Conservation (phyloP, 2,888 invertebrate genomes). For the Drosophila pseudotalamancana region DNA sequence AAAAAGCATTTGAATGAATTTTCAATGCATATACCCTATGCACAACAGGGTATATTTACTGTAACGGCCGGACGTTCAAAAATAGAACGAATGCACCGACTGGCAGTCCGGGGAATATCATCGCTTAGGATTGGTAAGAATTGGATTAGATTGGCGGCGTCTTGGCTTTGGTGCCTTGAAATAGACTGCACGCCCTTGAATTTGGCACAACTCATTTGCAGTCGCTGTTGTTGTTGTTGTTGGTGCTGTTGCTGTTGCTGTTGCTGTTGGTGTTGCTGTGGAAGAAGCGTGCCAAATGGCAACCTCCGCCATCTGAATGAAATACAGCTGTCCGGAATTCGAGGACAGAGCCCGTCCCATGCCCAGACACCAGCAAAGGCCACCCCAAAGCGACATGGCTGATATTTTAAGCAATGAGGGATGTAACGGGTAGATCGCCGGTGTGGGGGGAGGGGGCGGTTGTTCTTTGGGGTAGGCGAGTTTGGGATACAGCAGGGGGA, state of each 20-base stretch:
- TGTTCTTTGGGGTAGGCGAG: too few relatives aligned
- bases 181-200: slow-evolving; percentile 52
- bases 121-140: slow-evolving; percentile 19
- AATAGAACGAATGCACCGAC: slow-evolving; percentile 52
- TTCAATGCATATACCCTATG: not conserved
- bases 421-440: too few relatives aligned
- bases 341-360: not conserved
- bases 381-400: slow-evolving; percentile 41
- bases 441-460: too few relatives aligned
- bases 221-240: slow-evolving; percentile 3
- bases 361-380: slow-evolving; percentile 10
- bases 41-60: slow-evolving; percentile 19
- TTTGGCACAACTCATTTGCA: slow-evolving; percentile 55
- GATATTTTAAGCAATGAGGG: slow-evolving; percentile 55
- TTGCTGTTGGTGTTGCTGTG: slow-evolving; percentile 13
- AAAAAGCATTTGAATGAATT: too few relatives aligned
- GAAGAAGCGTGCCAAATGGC: slow-evolving; percentile 72
- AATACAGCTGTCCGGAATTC: slow-evolving; percentile 65
- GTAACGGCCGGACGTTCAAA: slow-evolving; percentile 53
- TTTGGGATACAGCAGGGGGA: too few relatives aligned
- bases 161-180: slow-evolving; percentile 38
- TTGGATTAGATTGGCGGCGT: slow-evolving; percentile 52
- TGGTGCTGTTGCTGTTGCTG: slow-evolving; percentile 6
- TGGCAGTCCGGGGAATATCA: slow-evolving; percentile 12
- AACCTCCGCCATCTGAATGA: slow-evolving; percentile 52